phyloP scores from a whole-genome alignment of 1,140 invertebrate species.

The Drosophila quadrilineata region DNA sequence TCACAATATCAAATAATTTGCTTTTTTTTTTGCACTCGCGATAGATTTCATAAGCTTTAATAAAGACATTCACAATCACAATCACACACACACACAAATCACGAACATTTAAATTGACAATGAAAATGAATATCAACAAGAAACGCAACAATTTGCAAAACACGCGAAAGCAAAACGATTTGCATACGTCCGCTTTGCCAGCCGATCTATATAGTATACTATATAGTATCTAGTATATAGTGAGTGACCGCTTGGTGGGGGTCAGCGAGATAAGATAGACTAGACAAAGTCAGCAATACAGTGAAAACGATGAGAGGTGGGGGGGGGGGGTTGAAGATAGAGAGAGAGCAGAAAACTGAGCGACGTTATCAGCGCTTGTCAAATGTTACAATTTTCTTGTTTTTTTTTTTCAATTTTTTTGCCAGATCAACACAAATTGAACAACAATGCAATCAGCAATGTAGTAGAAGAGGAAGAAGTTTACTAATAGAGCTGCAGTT shows the following conservation, averaged over 20 bases:
- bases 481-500: not conserved
- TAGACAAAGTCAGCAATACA: too few species aligned
- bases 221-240: too few species aligned
- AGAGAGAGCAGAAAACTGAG: conserved; percentile 9
- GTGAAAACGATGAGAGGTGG: conserved; percentile 21
- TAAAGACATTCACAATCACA: too few species aligned
- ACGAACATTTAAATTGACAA: too few species aligned
- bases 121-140: too few species aligned
- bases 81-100: too few species aligned
- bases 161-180: conserved; percentile 5
- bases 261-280: too few species aligned
- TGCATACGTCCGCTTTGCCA: not conserved
- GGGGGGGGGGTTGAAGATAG: not conserved
- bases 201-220: too few species aligned
- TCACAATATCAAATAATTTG: not conserved
- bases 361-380: conserved; percentile 34
- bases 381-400: too few species aligned
- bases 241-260: too few species aligned
- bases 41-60: conserved; percentile 25
- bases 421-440: conserved; percentile 49
- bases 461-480: conserved; percentile 6
- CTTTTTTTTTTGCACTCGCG: conserved; percentile 55
- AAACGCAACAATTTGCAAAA: too few species aligned
- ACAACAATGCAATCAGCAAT: conserved; percentile 57
- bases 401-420: too few species aligned